Evolutionary conservation across 2,797 vertebrate genomes (phyloP).

Genomic region (Aeoliscus strigatus): DNA sequence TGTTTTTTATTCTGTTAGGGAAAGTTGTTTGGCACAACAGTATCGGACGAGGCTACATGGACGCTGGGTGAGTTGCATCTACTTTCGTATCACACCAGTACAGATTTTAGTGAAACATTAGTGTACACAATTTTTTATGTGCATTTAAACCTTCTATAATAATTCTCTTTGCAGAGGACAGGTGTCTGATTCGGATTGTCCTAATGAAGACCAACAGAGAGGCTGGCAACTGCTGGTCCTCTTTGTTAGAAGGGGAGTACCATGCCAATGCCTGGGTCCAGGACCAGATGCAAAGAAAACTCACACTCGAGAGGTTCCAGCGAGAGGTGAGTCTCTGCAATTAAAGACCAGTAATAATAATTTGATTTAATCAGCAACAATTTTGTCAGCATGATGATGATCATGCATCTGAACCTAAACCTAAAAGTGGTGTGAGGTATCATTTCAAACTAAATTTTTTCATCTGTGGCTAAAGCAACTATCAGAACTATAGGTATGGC

Average conservation of each 20-base stretch:
- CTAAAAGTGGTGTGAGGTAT: not conserved
- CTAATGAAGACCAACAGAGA: slow-evolving; percentile 93
- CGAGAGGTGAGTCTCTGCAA: slow-evolving; percentile 88
- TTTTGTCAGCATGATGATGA: too few relatives aligned
- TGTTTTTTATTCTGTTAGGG: slow-evolving; percentile 72
- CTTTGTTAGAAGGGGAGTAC: slow-evolving; percentile 91
- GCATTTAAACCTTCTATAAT: not conserved
- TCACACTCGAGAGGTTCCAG: slow-evolving; percentile 94
- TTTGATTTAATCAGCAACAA: too few relatives aligned
- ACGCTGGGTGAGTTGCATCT: slow-evolving; percentile 80
- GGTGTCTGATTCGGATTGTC: slow-evolving; percentile 87
- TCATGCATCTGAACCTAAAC: not conserved
- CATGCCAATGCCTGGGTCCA: slow-evolving; percentile 91
- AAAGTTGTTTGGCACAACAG: slow-evolving; percentile 84
- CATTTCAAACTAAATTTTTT: too few relatives aligned
- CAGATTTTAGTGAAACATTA: not conserved
- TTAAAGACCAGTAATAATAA: too few relatives aligned
- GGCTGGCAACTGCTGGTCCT: slow-evolving; percentile 94
- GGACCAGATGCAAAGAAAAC: slow-evolving; percentile 98
- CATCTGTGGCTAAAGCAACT: too few relatives aligned
- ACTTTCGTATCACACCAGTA: too few relatives aligned
- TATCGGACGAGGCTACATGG: slow-evolving; percentile 93
- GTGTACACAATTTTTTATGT: not conserved
- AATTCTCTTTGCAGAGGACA: slow-evolving; percentile 80
- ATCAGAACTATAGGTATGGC: too few relatives aligned